A percentile compares a stretch with the other conserved stretches of the same genome.
Evolutionary conservation across 2,797 vertebrate species (phyloP).

Genomic region (Spheniscus humboldti): DNA sequence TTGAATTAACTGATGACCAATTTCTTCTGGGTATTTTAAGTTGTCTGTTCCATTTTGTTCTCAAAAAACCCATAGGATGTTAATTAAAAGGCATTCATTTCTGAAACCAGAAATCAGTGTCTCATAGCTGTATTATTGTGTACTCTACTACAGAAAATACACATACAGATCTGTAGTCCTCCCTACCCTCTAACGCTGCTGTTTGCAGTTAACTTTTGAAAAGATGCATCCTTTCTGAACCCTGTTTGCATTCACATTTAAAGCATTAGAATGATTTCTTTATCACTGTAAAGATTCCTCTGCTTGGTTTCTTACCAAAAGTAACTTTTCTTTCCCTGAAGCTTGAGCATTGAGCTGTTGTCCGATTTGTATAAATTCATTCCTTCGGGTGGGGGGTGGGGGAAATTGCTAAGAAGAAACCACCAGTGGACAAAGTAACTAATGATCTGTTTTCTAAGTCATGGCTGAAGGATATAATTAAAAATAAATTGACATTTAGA

Average conservation of each 20-base stretch:
- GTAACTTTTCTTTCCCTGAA: background rate
- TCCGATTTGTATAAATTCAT: background rate
- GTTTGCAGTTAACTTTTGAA: background rate
- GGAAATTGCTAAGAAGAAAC: background rate
- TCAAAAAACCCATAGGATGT: background rate
- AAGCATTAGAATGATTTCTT: background rate
- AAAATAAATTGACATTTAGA: background rate
- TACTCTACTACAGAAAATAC: background rate
- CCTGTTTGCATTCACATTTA: background rate
- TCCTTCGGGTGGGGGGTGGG: background rate
- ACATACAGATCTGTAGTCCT: background rate
- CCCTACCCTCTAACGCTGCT: background rate
- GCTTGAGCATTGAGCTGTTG: background rate
- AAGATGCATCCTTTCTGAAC: background rate
- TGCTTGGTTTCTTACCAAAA: background rate
- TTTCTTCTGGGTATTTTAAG: conserved; percentile 43
- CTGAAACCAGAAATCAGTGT: conserved; percentile 58
- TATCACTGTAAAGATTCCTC: background rate
- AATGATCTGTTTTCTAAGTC: background rate
- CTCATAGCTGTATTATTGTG: conserved; percentile 34
- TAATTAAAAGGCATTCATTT: conserved; percentile 60
- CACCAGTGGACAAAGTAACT: background rate
- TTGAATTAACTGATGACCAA: conserved; percentile 39
- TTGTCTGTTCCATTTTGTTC: conserved; percentile 46
- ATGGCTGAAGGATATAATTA: background rate